Evolutionary conservation across 92 coral and sea anemone species (phyloP), one percentile per base, ranked within the genome.

Genomic region (Phenganax stokvisi): DNA sequence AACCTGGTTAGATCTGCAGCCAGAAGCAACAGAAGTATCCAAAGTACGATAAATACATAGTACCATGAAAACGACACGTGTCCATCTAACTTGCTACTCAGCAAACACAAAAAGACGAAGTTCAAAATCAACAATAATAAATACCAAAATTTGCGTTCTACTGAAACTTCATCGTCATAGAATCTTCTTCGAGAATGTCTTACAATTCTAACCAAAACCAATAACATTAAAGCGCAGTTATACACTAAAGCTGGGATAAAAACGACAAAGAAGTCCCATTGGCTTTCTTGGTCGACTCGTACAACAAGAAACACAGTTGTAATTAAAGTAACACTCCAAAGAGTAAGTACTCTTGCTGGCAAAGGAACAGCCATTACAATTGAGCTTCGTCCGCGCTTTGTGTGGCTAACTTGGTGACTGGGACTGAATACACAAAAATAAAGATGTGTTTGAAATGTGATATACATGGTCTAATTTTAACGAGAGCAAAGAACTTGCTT

Each of bases 261-360:
- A 44, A 94, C 89, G 74, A 94, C 85, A 83, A 91, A 94, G 90
- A 91, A 92, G 81, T 86, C 80, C 98, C 97, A 91, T 51, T 84
- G 65, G 6, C 93, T 94, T 80, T 94, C 89, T 56, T 84, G 83
- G 85, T 94, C 97, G 67, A 92, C 79, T 28, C 97, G 94, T 55
- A 92, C 85, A 7, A 92, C 97, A 12, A 94, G 89, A 65, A 90
- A 94, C 54, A 94, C 87, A 16, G 89, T 58, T 80, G 92, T 91
- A 13, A 91, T 89, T 12, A 94, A 86, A 84, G 89, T 56, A 27
- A 93, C 97, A 52, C 90, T 88, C 98, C 98, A 93, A 44, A 93
- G 53, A 51, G 87, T 86, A 17, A 89, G 77, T 9, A 94, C 90
- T 77, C 98, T 77, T 9, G 71, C 81, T 60, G 81, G 81, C 71